A percentile compares a stretch with the other conserved stretches of the same genome.
These are phyloP conservation scores for Stylophora pistillata DNA, from an alignment of 64 coral and sea anemone genomes.

Conservation along the genomic window DNA sequence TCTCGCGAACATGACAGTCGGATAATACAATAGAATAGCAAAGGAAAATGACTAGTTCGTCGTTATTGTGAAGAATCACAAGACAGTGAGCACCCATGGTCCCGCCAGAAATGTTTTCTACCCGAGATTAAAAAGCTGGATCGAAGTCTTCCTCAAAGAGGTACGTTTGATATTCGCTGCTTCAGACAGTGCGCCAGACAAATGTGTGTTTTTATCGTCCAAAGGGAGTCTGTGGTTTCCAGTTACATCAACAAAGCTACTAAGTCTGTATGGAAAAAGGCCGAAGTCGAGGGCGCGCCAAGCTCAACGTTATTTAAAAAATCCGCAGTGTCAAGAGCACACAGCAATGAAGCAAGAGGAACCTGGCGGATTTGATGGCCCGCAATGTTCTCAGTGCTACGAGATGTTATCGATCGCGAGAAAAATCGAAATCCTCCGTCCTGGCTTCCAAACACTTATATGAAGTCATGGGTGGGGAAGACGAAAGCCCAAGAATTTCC, in stretches of 20 bases:
- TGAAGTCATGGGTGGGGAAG: slow-evolving; percentile 49
- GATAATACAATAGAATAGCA: slow-evolving; percentile 8
- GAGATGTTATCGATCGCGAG: slow-evolving; percentile 28
- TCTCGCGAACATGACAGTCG: slow-evolving; percentile 42
- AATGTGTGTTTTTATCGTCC: slow-evolving; percentile 35
- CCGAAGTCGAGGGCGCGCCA: slow-evolving; percentile 10
- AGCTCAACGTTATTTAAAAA: slow-evolving; percentile 43
- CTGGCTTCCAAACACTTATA: slow-evolving; percentile 23
- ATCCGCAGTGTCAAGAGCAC: slow-evolving; percentile 48
- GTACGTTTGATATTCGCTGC: slow-evolving; percentile 12
- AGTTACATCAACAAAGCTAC: slow-evolving; percentile 49
- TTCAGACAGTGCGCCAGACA: not conserved
- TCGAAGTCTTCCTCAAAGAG: slow-evolving; percentile 51
- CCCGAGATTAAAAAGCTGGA: slow-evolving; percentile 28
- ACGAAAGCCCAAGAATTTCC: slow-evolving; percentile 18
- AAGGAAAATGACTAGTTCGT: slow-evolving; percentile 37
- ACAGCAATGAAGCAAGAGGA: not conserved
- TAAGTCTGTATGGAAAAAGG: slow-evolving; percentile 53
- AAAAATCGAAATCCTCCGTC: slow-evolving; percentile 19
- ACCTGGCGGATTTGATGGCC: slow-evolving; percentile 53
- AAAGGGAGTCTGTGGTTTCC: slow-evolving; percentile 36
- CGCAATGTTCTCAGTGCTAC: slow-evolving; percentile 31
- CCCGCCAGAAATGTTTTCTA: slow-evolving; percentile 55
- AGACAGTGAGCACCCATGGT: slow-evolving; percentile 42
- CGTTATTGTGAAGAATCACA: slow-evolving; percentile 43